These are phyloP conservation scores for Tenthredo scrophulariae DNA, from an alignment of 2,888 invertebrate genomes.

Conservation along the genomic window DNA sequence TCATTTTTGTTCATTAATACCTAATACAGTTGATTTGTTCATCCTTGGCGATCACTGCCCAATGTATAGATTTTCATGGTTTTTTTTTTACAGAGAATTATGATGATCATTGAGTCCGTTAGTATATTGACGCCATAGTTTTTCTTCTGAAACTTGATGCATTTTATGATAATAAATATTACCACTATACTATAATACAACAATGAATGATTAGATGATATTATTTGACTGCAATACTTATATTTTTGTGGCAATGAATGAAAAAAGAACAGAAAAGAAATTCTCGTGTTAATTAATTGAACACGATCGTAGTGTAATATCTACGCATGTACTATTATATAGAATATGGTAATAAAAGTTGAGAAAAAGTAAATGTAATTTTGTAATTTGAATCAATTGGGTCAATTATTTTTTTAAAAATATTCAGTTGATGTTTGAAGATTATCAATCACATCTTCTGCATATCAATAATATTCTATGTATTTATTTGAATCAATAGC, in stretches of 20 bases:
- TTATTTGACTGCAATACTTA: constrained; percentile 2
- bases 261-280: neutral
- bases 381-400: constrained; percentile 32
- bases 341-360: constrained; percentile 8
- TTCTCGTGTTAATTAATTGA: neutral
- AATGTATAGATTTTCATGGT: neutral
- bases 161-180: neutral
- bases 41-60: neutral
- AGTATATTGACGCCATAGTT: neutral
- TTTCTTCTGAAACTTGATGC: neutral
- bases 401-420: neutral
- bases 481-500: neutral
- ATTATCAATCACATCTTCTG: neutral
- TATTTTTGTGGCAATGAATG: neutral
- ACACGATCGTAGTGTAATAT: neutral
- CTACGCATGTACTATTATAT: neutral
- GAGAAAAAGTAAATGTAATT: constrained; percentile 4
- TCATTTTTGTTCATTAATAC: neutral
- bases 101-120: constrained; percentile 2
- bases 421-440: neutral
- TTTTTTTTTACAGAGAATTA: neutral
- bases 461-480: constrained; percentile 13
- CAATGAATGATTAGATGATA: neutral
- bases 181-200: constrained; percentile 9
- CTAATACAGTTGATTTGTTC: neutral